Conservation (phyloP, 2,888 invertebrate genomes). For the Cryptus armator region DNA sequence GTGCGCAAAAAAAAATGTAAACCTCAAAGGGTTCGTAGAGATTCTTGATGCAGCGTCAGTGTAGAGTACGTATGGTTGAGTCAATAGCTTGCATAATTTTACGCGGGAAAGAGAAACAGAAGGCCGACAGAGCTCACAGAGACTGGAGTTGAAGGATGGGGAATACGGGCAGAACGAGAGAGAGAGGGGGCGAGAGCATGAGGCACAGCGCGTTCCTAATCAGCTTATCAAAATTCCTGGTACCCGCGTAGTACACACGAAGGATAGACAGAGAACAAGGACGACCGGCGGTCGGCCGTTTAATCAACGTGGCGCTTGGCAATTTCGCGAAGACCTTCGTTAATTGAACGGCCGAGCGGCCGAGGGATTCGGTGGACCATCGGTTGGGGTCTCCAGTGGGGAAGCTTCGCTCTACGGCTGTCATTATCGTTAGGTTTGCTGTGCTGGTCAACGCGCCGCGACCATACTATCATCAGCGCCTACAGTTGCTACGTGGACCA, state of each 20-base stretch:
- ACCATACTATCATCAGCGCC: slow-evolving; percentile 39
- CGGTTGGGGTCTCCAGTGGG: slow-evolving; percentile 44
- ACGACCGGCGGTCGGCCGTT: slow-evolving; percentile 65
- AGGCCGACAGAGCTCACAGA: too few relatives aligned
- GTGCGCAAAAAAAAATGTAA: too few relatives aligned
- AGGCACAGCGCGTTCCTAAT: slow-evolving; percentile 61
- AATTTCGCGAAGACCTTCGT: slow-evolving; percentile 70
- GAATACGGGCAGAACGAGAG: slow-evolving; percentile 6
- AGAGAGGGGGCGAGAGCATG: slow-evolving; percentile 15
- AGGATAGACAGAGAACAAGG: slow-evolving; percentile 34
- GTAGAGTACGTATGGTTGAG: background rate
- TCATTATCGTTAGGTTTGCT: slow-evolving; percentile 70
- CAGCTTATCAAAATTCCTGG: slow-evolving; percentile 71
- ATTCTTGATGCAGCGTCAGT: too few relatives aligned
- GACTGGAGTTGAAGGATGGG: background rate
- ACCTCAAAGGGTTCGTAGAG: background rate
- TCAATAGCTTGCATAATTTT: slow-evolving; percentile 39
- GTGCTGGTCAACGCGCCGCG: slow-evolving; percentile 49
- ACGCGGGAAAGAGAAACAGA: background rate
- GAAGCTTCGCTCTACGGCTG: slow-evolving; percentile 58
- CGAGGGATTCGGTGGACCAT: slow-evolving; percentile 47
- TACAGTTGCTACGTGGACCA: background rate
- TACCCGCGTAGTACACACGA: slow-evolving; percentile 34
- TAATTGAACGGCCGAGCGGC: slow-evolving; percentile 67
- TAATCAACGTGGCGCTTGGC: slow-evolving; percentile 70